Percentiles rank a stretch among this genome's conserved stretches.
Evolutionary conservation across 2,797 vertebrate species (phyloP).

Genomic region (Mus caroli): DNA sequence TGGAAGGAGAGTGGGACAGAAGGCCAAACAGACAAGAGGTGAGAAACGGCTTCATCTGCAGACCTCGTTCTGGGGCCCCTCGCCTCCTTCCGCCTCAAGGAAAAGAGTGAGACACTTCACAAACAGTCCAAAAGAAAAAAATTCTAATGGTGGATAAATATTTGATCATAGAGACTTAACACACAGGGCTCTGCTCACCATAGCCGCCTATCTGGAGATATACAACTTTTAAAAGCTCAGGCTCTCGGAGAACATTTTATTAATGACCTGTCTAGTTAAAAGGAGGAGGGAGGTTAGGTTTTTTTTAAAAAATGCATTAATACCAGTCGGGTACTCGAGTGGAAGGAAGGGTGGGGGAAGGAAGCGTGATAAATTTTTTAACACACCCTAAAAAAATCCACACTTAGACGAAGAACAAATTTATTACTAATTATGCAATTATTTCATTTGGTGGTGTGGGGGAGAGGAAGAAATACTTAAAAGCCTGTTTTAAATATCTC

Average conservation of each 20-base stretch:
- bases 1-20: fast-evolving
- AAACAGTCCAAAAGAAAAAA: slow-evolving; percentile 68
- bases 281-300: slow-evolving; percentile 84
- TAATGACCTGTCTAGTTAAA: slow-evolving; percentile 88
- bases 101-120: slow-evolving; percentile 70
- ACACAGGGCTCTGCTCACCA: slow-evolving; percentile 65
- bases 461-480: slow-evolving; percentile 39
- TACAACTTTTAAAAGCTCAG: slow-evolving; percentile 84
- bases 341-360: slow-evolving; percentile 73
- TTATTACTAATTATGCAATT: slow-evolving; percentile 87
- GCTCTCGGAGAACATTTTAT: slow-evolving; percentile 85
- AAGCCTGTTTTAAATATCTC: slow-evolving; percentile 72
- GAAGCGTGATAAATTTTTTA: slow-evolving; percentile 84
- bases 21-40: fast-evolving
- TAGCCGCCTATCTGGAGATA: slow-evolving; percentile 84
- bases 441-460: slow-evolving; percentile 75
- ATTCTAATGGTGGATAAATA: slow-evolving; percentile 87
- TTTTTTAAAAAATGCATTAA: slow-evolving; percentile 84
- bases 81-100: not conserved
- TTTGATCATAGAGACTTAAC: slow-evolving; percentile 85
- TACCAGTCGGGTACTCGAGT: slow-evolving; percentile 65
- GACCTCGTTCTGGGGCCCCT: not conserved
- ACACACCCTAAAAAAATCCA: slow-evolving; percentile 53
- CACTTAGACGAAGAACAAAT: slow-evolving; percentile 79
- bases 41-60: slow-evolving; percentile 35